Evolutionary conservation across 2,888 invertebrate genomes (phyloP), one percentile per base, ranked within the genome.

Genomic region (Meteorus cinctellus): DNA sequence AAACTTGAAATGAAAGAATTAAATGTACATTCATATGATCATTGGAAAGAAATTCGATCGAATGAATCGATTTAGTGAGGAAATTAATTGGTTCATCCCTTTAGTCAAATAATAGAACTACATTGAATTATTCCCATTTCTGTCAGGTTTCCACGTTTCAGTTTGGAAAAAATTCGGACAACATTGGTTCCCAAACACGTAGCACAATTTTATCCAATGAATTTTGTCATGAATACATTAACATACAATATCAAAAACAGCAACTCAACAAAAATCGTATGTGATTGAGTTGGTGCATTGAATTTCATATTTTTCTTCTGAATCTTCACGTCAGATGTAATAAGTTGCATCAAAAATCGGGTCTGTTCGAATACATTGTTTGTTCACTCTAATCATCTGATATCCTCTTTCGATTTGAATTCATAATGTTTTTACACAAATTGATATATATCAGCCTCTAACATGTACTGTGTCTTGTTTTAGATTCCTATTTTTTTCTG

Each of bases 171-270:
- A 24, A 24, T 24, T 24, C 24, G 24, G 24, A 24, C 24, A 24
- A 0, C 24, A 24, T 24, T 24, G 24, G 24, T 24, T 24, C 24
- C 24, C 24, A 24, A 24, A 24, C 24, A 24, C 24, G 24, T 24
- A 24, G 0, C 24, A 24, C 24, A 24, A 24, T 0, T 24, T 24
- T 24, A 24, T 24, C 24, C 24, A 24, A 1, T 24, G 24, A 0
- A 24, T 24, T 90, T 98, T 98, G 91, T 97, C 94, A 88, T 92
- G 90, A 88, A 77, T 27, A 73, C 4, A 34, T 4, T 8, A 34
- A 34, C 34, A 4, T 6, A 34, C 8, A 34, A 34, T 34, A 34
- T 34, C 4, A 4, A 34, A 1, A 4, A 6, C 68, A 16, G 12
- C 19, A 31, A 72, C 73, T 72, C 45, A 74, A 63, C 66, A 66